phyloP scores from a whole-genome alignment of 2,797 vertebrate species.

The Liasis olivaceus region DNA sequence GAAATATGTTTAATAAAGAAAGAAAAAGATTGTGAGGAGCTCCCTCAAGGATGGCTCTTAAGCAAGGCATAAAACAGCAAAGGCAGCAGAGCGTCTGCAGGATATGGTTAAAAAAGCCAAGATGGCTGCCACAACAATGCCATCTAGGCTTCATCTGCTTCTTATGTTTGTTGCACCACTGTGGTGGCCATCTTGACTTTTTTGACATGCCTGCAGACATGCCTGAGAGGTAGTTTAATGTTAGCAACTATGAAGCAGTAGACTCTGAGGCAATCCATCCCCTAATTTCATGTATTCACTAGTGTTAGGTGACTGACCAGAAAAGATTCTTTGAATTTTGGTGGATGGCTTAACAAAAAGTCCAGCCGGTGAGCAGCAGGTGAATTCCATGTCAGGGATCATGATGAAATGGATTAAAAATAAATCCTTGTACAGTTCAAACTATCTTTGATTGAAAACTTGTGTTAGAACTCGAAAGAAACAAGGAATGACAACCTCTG shows the following conservation, averaged over 20 bases:
- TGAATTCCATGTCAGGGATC: background rate
- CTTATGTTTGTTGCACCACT: background rate
- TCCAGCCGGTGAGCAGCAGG: background rate
- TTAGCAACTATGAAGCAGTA: background rate
- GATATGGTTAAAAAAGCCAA: background rate
- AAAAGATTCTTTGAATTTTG: background rate
- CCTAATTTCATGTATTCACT: background rate
- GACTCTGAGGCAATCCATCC: background rate
- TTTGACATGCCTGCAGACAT: background rate
- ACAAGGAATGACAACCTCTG: background rate
- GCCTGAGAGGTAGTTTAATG: background rate
- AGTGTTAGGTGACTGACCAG: background rate
- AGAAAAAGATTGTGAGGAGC: background rate
- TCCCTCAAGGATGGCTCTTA: background rate
- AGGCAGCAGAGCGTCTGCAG: background rate
- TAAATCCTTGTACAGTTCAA: background rate
- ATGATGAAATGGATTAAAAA: background rate
- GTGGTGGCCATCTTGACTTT: background rate
- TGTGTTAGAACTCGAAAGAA: background rate
- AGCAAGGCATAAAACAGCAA: background rate
- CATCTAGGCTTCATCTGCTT: background rate
- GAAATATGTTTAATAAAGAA: background rate
- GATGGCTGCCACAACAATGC: background rate
- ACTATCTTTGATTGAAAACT: background rate
- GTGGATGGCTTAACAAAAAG: background rate